Conservation (phyloP, 2,888 invertebrate species). For the Hydrotaea cyrtoneurina region DNA sequence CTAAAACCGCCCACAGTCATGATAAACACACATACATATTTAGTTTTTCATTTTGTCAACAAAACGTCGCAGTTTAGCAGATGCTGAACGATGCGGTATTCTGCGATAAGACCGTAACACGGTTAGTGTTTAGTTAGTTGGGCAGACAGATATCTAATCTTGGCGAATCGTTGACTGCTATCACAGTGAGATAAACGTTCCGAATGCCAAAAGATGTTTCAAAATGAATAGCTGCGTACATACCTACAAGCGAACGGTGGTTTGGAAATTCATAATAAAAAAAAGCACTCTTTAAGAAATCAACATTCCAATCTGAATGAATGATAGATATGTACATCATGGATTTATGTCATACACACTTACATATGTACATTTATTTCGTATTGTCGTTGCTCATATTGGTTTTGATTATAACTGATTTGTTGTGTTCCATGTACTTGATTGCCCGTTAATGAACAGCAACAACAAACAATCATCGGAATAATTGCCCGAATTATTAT, state of each 20-base stretch:
- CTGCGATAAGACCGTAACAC: constrained; percentile 21
- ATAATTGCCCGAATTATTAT: constrained; percentile 33
- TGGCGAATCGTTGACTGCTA: neutral
- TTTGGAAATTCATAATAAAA: too few species aligned
- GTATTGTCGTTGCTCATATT: neutral
- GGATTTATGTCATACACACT: too few species aligned
- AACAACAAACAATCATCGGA: neutral
- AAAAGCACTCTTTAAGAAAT: too few species aligned
- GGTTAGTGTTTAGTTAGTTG: too few species aligned
- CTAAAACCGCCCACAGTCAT: too few species aligned
- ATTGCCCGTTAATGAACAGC: neutral
- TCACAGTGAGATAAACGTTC: neutral
- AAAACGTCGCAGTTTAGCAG: neutral
- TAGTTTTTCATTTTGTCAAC: neutral
- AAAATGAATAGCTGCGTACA: too few species aligned
- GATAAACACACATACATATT: too few species aligned
- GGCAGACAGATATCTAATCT: constrained; percentile 41
- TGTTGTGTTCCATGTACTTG: neutral
- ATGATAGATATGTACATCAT: too few species aligned
- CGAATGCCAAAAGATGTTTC: constrained; percentile 22
- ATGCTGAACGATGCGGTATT: constrained; percentile 11
- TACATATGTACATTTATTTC: too few species aligned
- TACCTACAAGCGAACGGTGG: neutral
- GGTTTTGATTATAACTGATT: neutral
- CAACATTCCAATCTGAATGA: too few species aligned